Base-by-base conservation (phyloP, 2,888 invertebrate species). In the Pseudococcus longispinus region DNA sequence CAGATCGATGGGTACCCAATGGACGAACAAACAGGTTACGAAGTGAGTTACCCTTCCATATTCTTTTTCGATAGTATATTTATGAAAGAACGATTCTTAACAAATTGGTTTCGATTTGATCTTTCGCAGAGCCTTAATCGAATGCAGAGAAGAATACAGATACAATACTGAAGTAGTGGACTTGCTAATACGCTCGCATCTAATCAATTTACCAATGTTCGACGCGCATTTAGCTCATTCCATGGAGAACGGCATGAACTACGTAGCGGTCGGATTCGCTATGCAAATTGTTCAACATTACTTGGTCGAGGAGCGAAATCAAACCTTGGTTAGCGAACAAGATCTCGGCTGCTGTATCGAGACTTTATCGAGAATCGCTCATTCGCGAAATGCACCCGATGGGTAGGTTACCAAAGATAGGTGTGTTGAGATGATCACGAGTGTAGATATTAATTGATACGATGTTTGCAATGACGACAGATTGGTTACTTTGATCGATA, bases 141-240 rank as follows among this genome's bases (percentile, higher is more conserved):
- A 98, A 89, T 95, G 96, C 90, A 93, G 97, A 51, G 98, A 98
- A 88, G 98, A 98, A 87, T 93, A 94, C 88, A 94, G 95, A 88
- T 98, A 96, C 91, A 98, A 98, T 90, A 93, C 97, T 83, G 98
- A 98, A 89, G 97, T 97, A 0, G 94, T 98, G 1, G 98, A 98
- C 90, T 94, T 95, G 88, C 92, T 99, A 29, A 95, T 99, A 88
- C 93, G 96, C 88, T 94, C 95, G 82, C 95, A 95, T 87, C 93
- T 98, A 82, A 93, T 98, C 44, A 96, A 95, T 90, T 91, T 97
- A 89, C 94, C 93, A n/a, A 95, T 95, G 90, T 89, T 89, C 89
- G 98, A 98, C 91, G 91, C 95, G 85, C 94, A 95, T 83, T 91
- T 98, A 44, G 95, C 97, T 0, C 95, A 95, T 89, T 93, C 94